Evolutionary conservation across 2,888 invertebrate species (phyloP), one percentile per base, ranked within the genome.

Genomic region (Argyra leucocephala): DNA sequence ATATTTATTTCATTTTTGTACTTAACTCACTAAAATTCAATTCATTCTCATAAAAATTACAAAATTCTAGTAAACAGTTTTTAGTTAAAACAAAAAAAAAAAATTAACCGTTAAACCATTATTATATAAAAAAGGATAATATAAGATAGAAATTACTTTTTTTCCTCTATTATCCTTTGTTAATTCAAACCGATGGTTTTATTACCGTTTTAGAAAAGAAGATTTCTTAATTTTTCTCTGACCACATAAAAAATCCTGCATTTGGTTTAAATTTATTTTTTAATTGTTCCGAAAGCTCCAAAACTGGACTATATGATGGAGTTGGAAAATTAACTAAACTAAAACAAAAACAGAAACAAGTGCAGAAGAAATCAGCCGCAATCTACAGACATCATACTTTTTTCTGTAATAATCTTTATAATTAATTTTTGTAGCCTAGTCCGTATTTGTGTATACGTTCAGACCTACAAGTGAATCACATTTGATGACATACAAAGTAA

Each of bases 191-290:
- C 18, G 48, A 48, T 48, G 12, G 48, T 48, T 48, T 48, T 48
- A 48, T 48, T 48, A 48, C 15, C 48, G 48, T 48, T 48, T 48
- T n/a, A n/a, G n/a, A 48, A 48, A 48, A 48, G 48, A 48, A 48
- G 48, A 48, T 48, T 48, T 48, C n/a, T 48, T 48, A 48, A 48
- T 48, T 48, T 48, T 48, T 48, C 12, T 9, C 26, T 10, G 18
- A 48, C 48, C 48, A 48, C 48, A 48, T 18, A 48, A 18, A 15
- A 48, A 48, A 48, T 15, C 48, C 15, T 2, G n/a, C 48, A 48
- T 15, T 48, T 48, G 18, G 18, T 18, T 48, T 48, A n/a, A n/a
- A n/a, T n/a, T n/a, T n/a, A n/a, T n/a, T n/a, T n/a, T n/a, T n/a
- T n/a, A n/a, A n/a, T n/a, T n/a, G n/a, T n/a, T n/a, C n/a, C n/a